Evolutionary conservation across 2,888 invertebrate genomes (phyloP), one percentile per base, ranked within the genome.

Genomic region (Mesoligia furuncula): DNA sequence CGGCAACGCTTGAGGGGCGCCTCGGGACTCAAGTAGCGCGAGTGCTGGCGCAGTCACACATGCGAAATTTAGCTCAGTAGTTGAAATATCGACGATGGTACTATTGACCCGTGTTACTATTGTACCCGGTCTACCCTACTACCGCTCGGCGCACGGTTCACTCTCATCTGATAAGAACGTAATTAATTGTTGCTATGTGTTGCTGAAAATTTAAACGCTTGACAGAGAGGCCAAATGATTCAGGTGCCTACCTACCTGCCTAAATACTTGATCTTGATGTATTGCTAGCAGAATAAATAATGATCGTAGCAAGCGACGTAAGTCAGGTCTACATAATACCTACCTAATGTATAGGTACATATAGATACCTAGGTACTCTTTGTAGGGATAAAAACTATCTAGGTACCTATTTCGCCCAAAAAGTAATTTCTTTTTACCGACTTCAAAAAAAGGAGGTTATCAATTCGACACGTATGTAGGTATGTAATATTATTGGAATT

Each of bases 111-210:
- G n/a, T n/a, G n/a, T n/a, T n/a, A n/a, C n/a, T n/a, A n/a, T n/a
- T n/a, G n/a, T n/a, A n/a, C n/a, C n/a, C n/a, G n/a, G n/a, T n/a
- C n/a, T n/a, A n/a, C n/a, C n/a, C n/a, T 48, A 77, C 79, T 85
- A 82, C 79, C 79, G 84, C 73, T 13, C 71, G 72, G 27, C 61
- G 48, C 27, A 62, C 85, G 79, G 66, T 51, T 36, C 85, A 69
- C 79, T 85, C 75, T 85, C 73, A 84, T 84, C 84, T 84, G 84
- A 84, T 85, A 84, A 82, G 31, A 85, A 54, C 61, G 39, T 82
- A 85, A 85, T 85, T 84, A 85, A 84, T 84, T 73, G 71, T 82
- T 72, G 65, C 61, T 82, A 82, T 57, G 75, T 82, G 79, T 75
- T 85, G 65, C 79, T 85, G 75, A 75, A 75, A 68, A 82, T 85